These are phyloP conservation scores for Lophotriccus pileatus DNA, from an alignment of 2,797 vertebrate genomes.

Conservation along the genomic window DNA sequence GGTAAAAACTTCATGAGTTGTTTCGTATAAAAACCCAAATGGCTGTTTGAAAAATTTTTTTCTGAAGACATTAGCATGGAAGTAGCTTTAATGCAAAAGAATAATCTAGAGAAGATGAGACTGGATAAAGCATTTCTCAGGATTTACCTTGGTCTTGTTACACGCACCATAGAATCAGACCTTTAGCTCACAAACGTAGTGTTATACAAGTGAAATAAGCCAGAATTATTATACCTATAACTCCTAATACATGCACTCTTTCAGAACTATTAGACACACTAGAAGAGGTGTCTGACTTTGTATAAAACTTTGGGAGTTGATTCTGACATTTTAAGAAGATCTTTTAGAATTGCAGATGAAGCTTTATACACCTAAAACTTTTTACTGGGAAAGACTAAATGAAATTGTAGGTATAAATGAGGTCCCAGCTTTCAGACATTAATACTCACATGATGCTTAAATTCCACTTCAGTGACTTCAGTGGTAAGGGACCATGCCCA, in stretches of 20 bases:
- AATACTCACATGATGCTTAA: neutral
- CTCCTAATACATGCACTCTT: neutral
- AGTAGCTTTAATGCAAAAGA: neutral
- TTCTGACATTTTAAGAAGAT: neutral
- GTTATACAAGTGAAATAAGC: neutral
- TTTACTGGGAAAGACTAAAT: neutral
- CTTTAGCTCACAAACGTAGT: neutral
- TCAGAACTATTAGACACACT: neutral
- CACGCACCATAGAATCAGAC: neutral
- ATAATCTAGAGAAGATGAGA: neutral
- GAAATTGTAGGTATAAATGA: neutral
- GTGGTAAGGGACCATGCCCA: neutral
- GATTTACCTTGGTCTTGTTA: neutral
- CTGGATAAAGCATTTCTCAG: neutral
- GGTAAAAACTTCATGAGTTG: conserved; percentile 17
- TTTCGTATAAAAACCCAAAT: conserved; percentile 26
- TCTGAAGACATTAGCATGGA: neutral
- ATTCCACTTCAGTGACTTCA: neutral
- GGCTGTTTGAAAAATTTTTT: neutral
- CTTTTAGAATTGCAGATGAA: neutral
- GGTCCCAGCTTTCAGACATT: neutral
- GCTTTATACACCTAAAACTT: neutral
- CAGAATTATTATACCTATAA: neutral
- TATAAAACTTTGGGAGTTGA: neutral
- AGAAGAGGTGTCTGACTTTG: neutral